Base-by-base conservation (phyloP, 2,113 vertebrate genomes). In the Burhinus bistriatus region DNA sequence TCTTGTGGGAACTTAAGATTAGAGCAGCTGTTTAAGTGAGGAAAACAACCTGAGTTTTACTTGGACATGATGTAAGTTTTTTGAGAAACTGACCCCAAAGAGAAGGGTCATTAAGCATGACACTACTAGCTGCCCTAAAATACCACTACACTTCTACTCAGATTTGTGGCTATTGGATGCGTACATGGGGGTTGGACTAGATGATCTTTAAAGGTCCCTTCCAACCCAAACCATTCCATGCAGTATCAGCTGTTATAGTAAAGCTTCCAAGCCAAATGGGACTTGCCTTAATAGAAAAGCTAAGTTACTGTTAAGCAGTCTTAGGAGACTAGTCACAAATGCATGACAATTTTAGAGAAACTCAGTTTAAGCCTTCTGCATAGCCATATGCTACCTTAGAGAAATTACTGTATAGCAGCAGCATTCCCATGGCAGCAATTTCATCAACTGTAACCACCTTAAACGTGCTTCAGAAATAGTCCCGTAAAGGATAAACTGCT, bases 181-280 rank as follows among this genome's bases (percentile, higher is more conserved):
- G 0, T 9, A 15, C 9, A 11, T 13, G 9, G 12, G 4, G 6
- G 8, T 14, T 57, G 45, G 20, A 61, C 59, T 52, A 68, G 7
- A 30, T 14, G 32, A 73, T 25, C 69, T 51, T 32, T 19, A 73
- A n/a, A 73, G 22, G n/a, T 42, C 12, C 21, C 32, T 51, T 90
- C n/a, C 59, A 82, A n/a, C 16, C 12, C 32, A 87, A 80, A 55
- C 15, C 19, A 65, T 42, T 81, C 72, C n/a, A 68, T 22, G 15
- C 30, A 66, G 0, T 21, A 47, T 29, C 59, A 65, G 22, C 16
- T 26, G n/a, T 21, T 68, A 19, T 1, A 77, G 10, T 68, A 62
- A 36, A 78, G 26, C 45, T 87, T 78, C 51, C 26, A 69, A 92
- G 45, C 8, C 64, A 81, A 38, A 69, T 9, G 21, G 42, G n/a